Base-by-base conservation (phyloP, 2,113 vertebrate species). In the Oncorhynchus keta region DNA sequence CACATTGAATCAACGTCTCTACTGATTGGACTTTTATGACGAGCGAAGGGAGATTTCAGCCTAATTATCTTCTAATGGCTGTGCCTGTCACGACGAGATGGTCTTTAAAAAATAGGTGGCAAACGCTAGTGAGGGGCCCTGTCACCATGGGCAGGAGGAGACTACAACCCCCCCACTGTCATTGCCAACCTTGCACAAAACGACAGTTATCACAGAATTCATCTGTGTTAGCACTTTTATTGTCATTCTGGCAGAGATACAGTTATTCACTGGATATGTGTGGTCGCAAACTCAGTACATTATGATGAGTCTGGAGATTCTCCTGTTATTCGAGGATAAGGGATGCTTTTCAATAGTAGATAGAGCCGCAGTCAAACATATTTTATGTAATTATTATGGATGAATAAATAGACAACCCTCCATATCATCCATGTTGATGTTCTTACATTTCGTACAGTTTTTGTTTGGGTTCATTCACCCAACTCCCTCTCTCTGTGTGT, bases 61-160 rank as follows among this genome's bases (percentile, higher is more conserved):
- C 18, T 70, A 74, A 74, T 70, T 74, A 35, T 57, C 22, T 70
- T 70, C 65, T 75, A 74, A 70, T 45, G 49, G 72, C 57, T 55
- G 8, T 30, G 28, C 20, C 68, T 4, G 72, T 32, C 72, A 51
- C 20, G n/a, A 51, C 9, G 12, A 24, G 64, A 11, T 48, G 61
- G 26, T 51, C 57, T 70, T 48, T 72, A 32, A 32, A 30, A 6
- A 32, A n/a, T 28, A 3, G 67, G 67, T 68, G 67, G 20, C 30
- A 39, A 68, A 32, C 16, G 2, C 14, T 32, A 32, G 30, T 68
- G 32, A 68, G 18, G 67, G 67, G 67, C 30, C 67, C 30, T 32
- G 65, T 67, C 65, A 67, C 65, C 12, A 66, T 14, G 22, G 64
- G 26, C 3, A 12, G 14, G 12, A 30, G 16, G 65, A 32, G 32